phyloP scores from a whole-genome alignment of 2,113 vertebrate genomes.

The Phalacrocorax aristotelis region DNA sequence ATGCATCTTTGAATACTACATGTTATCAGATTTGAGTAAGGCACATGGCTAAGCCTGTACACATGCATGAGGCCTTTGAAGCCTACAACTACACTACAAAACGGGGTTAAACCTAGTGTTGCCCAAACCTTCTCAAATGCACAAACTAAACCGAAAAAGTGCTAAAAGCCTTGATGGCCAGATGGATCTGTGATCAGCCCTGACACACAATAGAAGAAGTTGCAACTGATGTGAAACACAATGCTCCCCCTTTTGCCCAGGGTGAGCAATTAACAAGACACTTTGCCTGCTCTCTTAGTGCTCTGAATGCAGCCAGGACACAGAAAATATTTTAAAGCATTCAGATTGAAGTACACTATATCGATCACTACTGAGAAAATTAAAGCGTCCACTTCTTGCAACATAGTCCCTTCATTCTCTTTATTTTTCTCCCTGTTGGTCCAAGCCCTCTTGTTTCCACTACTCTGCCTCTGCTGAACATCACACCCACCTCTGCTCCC shows the following conservation, averaged over 20 bases:
- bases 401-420: not conserved
- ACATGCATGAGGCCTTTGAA: not conserved
- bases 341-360: not conserved
- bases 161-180: not conserved
- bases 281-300: not conserved
- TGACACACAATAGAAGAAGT: not conserved
- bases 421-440: not conserved
- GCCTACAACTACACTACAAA: fast-evolving
- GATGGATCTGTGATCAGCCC: not conserved
- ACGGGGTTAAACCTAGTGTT: fast-evolving
- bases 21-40: not conserved
- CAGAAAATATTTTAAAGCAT: not conserved
- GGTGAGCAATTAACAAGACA: not conserved
- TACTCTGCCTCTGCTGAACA: not conserved
- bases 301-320: not conserved
- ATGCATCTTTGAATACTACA: not conserved
- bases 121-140: not conserved
- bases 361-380: not conserved
- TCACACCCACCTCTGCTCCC: not conserved
- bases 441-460: not conserved
- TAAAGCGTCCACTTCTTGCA: not conserved
- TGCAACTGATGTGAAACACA: not conserved
- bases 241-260: not conserved
- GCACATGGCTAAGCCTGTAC: not conserved
- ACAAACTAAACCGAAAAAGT: not conserved